A percentile compares a stretch with the other conserved stretches of the same genome.
phyloP scores from a whole-genome alignment of 2,797 vertebrate species.

The Hydrophis major region DNA sequence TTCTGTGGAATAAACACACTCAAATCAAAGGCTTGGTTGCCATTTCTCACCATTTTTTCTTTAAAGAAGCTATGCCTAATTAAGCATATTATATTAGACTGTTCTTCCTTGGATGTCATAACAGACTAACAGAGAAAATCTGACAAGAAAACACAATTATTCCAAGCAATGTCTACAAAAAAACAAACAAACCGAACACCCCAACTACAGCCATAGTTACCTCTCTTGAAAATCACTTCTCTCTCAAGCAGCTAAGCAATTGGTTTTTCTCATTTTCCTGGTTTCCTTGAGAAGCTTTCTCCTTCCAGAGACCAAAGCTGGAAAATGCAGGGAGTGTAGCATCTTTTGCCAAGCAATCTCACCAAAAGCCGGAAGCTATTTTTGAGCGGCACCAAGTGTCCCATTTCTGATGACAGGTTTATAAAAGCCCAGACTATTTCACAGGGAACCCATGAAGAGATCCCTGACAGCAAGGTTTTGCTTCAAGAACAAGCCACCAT shows the following conservation, averaged over 20 bases:
- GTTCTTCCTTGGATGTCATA: constrained; percentile 15
- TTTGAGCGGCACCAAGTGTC: constrained; percentile 15
- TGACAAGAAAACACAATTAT: constrained; percentile 32
- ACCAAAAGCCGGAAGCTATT: constrained; percentile 19
- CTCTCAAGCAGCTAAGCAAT: constrained; percentile 12
- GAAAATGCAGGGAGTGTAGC: background rate
- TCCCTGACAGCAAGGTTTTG: background rate
- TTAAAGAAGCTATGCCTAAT: constrained; percentile 17
- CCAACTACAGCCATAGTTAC: constrained; percentile 3
- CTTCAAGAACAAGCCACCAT: constrained; percentile 1
- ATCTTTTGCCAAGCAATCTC: constrained; percentile 9
- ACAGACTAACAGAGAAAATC: constrained; percentile 19
- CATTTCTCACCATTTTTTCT: background rate
- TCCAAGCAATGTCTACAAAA: background rate
- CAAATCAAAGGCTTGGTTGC: background rate
- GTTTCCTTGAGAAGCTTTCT: constrained; percentile 3
- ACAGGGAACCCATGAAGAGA: constrained; percentile 17
- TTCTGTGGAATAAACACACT: background rate
- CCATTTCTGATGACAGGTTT: constrained; percentile 10
- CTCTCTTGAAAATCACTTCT: background rate
- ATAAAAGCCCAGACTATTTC: background rate
- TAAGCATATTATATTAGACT: constrained; percentile 19
- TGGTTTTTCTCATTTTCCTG: constrained; percentile 3
- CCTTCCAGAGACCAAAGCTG: background rate
- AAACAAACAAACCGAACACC: background rate